Conservation (phyloP, 2,797 vertebrate genomes). For the Enteromius paludinosus region DNA sequence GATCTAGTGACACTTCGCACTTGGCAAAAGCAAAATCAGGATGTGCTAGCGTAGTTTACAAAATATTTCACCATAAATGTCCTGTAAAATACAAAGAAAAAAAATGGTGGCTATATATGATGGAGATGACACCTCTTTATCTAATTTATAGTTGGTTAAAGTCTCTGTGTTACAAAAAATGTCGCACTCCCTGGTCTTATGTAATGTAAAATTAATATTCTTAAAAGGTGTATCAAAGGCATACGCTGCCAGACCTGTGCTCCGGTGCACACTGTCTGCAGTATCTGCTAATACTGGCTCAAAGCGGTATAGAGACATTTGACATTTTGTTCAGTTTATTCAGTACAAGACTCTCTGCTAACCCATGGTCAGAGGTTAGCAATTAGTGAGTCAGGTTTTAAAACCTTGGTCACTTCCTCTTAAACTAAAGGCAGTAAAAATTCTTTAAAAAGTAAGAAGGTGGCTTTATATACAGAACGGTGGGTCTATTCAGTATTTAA, state of each 20-base stretch:
- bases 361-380: conserved; percentile 21
- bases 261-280: neutral
- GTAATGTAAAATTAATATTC: neutral
- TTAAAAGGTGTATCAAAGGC: neutral
- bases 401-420: neutral
- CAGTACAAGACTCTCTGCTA: conserved; percentile 7
- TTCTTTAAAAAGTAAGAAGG: neutral
- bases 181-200: neutral
- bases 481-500: neutral
- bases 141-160: neutral
- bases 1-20: too few species aligned
- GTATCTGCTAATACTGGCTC: neutral
- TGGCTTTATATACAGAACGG: neutral
- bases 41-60: neutral
- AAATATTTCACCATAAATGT: neutral
- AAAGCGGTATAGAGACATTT: conserved; percentile 9
- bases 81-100: neutral
- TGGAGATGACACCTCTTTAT: neutral
- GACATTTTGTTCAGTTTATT: conserved; percentile 13
- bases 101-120: neutral
- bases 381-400: conserved; percentile 16
- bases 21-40: too few species aligned
- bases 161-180: neutral
- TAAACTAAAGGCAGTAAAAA: neutral
- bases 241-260: neutral